phyloP scores from a whole-genome alignment of 2,888 invertebrate genomes.

The Microchrysa polita region DNA sequence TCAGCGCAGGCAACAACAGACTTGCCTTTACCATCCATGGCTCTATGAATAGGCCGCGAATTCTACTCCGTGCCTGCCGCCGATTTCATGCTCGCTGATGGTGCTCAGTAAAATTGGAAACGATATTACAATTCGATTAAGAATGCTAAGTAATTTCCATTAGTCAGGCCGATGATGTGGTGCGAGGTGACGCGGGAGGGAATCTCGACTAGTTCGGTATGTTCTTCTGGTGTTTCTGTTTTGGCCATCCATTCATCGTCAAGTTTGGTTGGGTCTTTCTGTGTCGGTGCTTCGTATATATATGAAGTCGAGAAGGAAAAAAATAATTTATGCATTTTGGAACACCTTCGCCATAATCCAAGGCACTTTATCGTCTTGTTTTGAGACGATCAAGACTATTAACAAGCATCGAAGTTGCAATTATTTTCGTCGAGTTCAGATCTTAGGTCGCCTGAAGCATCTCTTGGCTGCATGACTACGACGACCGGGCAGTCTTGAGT shows the following conservation, averaged over 20 bases:
- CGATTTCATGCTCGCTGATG: not conserved
- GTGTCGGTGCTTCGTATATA: not conserved
- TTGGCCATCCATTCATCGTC: conserved; percentile 23
- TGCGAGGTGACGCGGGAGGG: not conserved
- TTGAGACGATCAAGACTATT: conserved; percentile 35
- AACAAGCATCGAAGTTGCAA: conserved; percentile 41
- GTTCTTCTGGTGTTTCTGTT: conserved; percentile 9
- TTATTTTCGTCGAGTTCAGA: conserved; percentile 36
- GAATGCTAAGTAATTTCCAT: conserved; percentile 45
- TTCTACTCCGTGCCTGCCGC: conserved; percentile 24
- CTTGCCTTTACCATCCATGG: conserved; percentile 39
- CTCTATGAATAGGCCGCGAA: conserved; percentile 5
- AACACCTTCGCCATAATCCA: conserved; percentile 37
- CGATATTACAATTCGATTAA: conserved; percentile 45
- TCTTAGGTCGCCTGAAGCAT: conserved; percentile 35
- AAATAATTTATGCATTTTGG: conserved; percentile 44
- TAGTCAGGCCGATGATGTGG: conserved; percentile 5
- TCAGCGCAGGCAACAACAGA: conserved; percentile 39
- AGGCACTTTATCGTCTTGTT: conserved; percentile 30
- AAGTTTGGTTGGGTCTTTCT: conserved; percentile 7
- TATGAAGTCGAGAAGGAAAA: conserved; percentile 9
- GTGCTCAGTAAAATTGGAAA: conserved; percentile 31
- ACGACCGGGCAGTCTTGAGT: conserved; percentile 11
- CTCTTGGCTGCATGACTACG: conserved; percentile 17
- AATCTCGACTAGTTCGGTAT: not conserved